Evolutionary conservation across 2,888 invertebrate species (phyloP), one percentile per base, ranked within the genome.

Genomic region (Ophion obscuratus): DNA sequence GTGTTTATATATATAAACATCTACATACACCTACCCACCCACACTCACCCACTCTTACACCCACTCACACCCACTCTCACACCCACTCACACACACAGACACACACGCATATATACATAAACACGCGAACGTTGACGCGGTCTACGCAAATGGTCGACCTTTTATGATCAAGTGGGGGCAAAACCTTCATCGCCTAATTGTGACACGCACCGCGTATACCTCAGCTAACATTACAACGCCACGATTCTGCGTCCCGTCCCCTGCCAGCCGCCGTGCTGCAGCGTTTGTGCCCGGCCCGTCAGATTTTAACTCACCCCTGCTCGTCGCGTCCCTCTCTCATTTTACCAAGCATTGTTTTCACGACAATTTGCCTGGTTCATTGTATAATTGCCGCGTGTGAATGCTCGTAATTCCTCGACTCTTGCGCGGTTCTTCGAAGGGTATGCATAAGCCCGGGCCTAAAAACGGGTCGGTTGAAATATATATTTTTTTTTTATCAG

Each of bases 101-200:
- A 2, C 40, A 9, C 40, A 40, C 40, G 76, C 44, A 68, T 44
- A 59, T 20, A 71, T 53, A 27, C 7, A 64, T 27, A 59, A 53
- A 40, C 44, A 40, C n/a, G 57, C 59, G 4, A 75, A 53, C 64
- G 57, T 66, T 73, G 83, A 78, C 61, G 73, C 59, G 20, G 53
- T 24, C 53, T 70, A 70, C 61, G 64, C 73, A 81, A 86, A 20
- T 75, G 70, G 59, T 81, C 81, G 75, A 78, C 81, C 75, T 75
- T 84, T 86, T 81, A 81, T 81, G 81, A 64, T 74, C 81, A 81
- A 76, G 47, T 53, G 36, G 70, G 81, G 75, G 76, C 70, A 74
- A 84, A 81, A 75, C 81, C 81, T 53, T 36, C 77, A 53, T 59
- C 68, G 40, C 66, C 71, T 75, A 67, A 84, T 78, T 81, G 75